A percentile compares a stretch with the other conserved stretches of the same genome.
phyloP scores from a whole-genome alignment of 1,140 invertebrate species.

The Hyles vespertilio region DNA sequence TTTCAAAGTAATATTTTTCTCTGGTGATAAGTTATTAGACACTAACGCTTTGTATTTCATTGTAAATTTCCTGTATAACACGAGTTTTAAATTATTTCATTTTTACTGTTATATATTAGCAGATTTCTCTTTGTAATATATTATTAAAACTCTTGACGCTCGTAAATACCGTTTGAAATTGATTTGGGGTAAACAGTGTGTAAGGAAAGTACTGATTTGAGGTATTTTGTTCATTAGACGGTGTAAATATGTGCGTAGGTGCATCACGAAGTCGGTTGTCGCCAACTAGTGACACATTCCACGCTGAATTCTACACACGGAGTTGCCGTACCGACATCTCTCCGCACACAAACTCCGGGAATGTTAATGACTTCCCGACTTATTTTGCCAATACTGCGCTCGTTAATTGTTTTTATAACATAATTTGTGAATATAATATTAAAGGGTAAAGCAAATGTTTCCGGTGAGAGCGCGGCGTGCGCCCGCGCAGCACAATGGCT shows the following conservation, averaged over 20 bases:
- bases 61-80: not conserved
- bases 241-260: conserved; percentile 18
- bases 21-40: too few relatives aligned
- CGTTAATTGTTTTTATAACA: not conserved
- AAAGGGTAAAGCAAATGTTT: conserved; percentile 22
- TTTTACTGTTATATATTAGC: not conserved
- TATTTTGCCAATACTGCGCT: conserved; percentile 10
- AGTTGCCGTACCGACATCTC: conserved; percentile 16
- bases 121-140: too few relatives aligned
- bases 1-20: not conserved
- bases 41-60: not conserved
- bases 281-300: conserved; percentile 21
- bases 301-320: conserved; percentile 19
- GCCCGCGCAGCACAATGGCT: conserved; percentile 12
- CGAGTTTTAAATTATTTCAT: too few relatives aligned
- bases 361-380: conserved; percentile 22
- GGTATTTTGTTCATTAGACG: conserved; percentile 8
- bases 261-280: conserved; percentile 2
- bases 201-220: not conserved
- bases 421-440: conserved; percentile 1
- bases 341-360: conserved; percentile 19
- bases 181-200: too few relatives aligned
- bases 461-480: conserved; percentile 14
- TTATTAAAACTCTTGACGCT: too few relatives aligned
- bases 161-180: too few relatives aligned